These are phyloP conservation scores for Brachionus paranguensis DNA, from an alignment of 1,140 invertebrate genomes.

Conservation along the genomic window DNA sequence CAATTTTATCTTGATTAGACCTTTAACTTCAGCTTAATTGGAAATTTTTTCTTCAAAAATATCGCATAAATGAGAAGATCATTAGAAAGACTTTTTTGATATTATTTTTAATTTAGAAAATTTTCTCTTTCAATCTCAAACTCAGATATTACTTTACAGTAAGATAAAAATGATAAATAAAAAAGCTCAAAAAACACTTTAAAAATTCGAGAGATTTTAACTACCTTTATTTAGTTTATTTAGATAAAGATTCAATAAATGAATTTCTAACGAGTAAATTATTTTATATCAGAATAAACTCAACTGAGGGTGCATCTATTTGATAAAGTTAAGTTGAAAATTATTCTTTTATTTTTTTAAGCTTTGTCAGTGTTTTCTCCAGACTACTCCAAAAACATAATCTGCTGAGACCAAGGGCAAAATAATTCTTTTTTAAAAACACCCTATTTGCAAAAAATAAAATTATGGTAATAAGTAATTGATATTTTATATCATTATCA, in stretches of 20 bases:
- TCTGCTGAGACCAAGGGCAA: background rate
- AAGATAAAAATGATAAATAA: too few species aligned
- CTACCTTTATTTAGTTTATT: too few species aligned
- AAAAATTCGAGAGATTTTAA: too few species aligned
- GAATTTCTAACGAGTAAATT: too few species aligned
- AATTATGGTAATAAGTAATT: background rate
- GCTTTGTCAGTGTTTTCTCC: background rate
- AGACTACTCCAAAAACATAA: background rate
- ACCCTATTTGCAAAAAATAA: background rate
- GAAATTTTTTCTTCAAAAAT: background rate
- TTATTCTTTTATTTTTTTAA: background rate
- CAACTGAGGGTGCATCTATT: background rate
- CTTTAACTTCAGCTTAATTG: background rate
- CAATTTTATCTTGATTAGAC: background rate
- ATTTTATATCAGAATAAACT: too few species aligned
- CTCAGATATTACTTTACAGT: too few species aligned
- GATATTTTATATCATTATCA: constrained; percentile 2
- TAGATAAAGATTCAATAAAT: too few species aligned
- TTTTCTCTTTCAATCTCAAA: background rate
- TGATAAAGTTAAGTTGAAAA: background rate
- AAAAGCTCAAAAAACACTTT: too few species aligned
- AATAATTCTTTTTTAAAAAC: background rate
- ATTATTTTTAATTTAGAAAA: background rate
- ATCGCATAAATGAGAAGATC: background rate
- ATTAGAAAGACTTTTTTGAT: background rate